Evolutionary conservation across 92 coral and sea anemone genomes (phyloP).

Genomic region (Palythoa heliodiscus): DNA sequence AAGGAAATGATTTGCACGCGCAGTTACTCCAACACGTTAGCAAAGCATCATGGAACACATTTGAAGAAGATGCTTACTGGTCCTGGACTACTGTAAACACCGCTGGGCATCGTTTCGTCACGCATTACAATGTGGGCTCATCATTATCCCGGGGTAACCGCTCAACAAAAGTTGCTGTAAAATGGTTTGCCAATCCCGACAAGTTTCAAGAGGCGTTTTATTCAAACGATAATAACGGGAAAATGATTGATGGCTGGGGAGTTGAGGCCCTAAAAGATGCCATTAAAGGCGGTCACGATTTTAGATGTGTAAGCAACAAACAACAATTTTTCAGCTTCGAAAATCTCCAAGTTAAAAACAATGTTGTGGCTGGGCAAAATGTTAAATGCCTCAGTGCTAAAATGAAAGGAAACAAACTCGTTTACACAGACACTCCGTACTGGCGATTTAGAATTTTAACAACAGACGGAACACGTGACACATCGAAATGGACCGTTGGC

Average conservation of each 20-base stretch:
- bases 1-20: constrained; percentile 67
- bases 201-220: constrained; percentile 27
- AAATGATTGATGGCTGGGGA: constrained; percentile 28
- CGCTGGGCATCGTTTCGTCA: constrained; percentile 37
- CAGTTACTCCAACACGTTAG: constrained; percentile 78
- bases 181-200: constrained; percentile 44
- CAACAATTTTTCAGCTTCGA: constrained; percentile 24
- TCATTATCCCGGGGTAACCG: constrained; percentile 29
- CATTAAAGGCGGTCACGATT: constrained; percentile 25
- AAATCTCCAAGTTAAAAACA: constrained; percentile 25
- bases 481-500: constrained; percentile 53
- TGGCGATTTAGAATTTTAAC: constrained; percentile 44
- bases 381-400: constrained; percentile 33
- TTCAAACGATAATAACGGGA: constrained; percentile 42
- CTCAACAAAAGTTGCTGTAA: constrained; percentile 28
- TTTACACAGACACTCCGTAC: constrained; percentile 30
- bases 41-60: constrained; percentile 77
- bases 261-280: constrained; percentile 30
- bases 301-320: constrained; percentile 27
- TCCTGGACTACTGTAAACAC: constrained; percentile 46
- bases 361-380: constrained; percentile 41
- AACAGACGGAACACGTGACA: constrained; percentile 52
- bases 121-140: constrained; percentile 49
- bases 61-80: constrained; percentile 75
- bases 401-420: constrained; percentile 31